Evolutionary conservation across 2,113 vertebrate species (phyloP), one percentile per base, ranked within the genome.

Genomic region (Illadopsis cleaveri): DNA sequence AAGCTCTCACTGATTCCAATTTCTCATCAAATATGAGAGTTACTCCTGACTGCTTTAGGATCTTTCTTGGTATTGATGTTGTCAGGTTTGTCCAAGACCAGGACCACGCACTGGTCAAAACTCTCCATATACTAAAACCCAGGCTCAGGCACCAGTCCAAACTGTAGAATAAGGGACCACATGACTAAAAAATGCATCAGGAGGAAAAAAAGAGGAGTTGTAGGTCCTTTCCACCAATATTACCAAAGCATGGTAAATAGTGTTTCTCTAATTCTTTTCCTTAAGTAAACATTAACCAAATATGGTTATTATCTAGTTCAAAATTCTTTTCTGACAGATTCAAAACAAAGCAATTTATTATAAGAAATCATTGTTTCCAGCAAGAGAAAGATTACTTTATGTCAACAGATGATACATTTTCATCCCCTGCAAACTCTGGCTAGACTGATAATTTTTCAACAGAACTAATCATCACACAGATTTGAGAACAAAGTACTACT

Each of bases 401-500:
- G n/a, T 56, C 35, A 91, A 69, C 9, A 86, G 30, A 47, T 69
- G 47, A 89, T n/a, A 27, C 13, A 68, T 72, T 75, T 82, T 86
- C 21, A 72, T 86, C 9, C 42, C 24, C 27, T 94, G 38, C 2
- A 58, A 57, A 94, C 80, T 66, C 33, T 69, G n/a, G 10, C 23
- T 79, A 58, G 42, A 56, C 15, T 42, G 35, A 38, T 44, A 69
- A 69, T 83, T 86, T 94, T 96, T 94, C 66, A 87, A 31, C 21
- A 69, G 37, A 86, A 56, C 30, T 77, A 70, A 77, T 84, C 44
- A 47, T 56, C 31, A 61, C 18, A 44, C 2, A 57, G 7, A 17
- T 61, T 81, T 58, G 13, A 21, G 42, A 91, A 42, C 6, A 40
- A 89, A 87, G 13, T n/a, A 15, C 31, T 79, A 11, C 25, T 81